These are phyloP conservation scores for Tinea pellionella DNA, from an alignment of 2,888 invertebrate genomes.

Conservation along the genomic window DNA sequence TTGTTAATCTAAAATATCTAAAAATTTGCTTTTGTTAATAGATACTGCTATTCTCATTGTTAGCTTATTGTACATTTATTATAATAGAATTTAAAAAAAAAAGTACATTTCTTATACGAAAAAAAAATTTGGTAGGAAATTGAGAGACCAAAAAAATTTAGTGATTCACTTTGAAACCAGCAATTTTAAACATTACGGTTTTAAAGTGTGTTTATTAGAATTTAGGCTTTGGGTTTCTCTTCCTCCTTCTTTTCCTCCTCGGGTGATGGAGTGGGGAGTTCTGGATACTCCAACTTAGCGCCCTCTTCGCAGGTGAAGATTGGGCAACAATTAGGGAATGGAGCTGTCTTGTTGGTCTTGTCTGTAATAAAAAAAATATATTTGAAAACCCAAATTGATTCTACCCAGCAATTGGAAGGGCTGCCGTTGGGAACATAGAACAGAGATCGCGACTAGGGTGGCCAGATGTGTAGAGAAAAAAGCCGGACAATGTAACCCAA, in stretches of 20 bases:
- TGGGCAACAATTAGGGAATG: slow-evolving; percentile 90
- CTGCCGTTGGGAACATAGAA: too few relatives aligned
- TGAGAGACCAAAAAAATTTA: slow-evolving; percentile 1
- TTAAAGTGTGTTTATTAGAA: background rate
- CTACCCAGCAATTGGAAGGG: too few relatives aligned
- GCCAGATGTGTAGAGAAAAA: too few relatives aligned
- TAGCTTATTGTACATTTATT: background rate
- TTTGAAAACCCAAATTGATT: too few relatives aligned
- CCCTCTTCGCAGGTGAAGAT: slow-evolving; percentile 87
- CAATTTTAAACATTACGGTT: too few relatives aligned
- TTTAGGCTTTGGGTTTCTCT: slow-evolving; percentile 52
- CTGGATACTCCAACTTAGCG: slow-evolving; percentile 87
- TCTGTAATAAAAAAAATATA: slow-evolving; percentile 55
- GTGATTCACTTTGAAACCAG: background rate
- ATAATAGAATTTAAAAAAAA: background rate
- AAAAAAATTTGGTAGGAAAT: background rate
- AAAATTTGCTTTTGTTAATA: background rate
- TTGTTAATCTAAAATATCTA: background rate
- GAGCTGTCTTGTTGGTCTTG: slow-evolving; percentile 89
- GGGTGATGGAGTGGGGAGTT: slow-evolving; percentile 69
- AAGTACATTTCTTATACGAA: background rate
- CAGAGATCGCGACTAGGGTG: too few relatives aligned
- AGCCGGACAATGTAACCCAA: too few relatives aligned
- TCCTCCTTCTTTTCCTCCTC: slow-evolving; percentile 43
- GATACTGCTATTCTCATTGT: slow-evolving; percentile 5